phyloP scores from a whole-genome alignment of 2,113 vertebrate genomes.

The Quiscalus mexicanus region DNA sequence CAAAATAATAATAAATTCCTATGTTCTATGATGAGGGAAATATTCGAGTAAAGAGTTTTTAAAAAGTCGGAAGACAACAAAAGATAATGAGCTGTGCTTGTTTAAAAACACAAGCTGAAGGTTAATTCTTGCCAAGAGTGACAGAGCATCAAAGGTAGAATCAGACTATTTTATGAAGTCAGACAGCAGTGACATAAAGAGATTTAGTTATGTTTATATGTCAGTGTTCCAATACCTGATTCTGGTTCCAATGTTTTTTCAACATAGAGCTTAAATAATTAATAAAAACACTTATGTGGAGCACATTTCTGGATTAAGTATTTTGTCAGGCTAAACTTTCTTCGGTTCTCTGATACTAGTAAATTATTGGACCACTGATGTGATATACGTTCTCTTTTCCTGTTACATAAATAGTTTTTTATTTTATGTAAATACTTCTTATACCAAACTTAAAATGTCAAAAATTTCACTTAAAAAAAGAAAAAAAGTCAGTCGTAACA shows the following conservation, averaged over 20 bases:
- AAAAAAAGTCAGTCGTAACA: background rate
- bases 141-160: background rate
- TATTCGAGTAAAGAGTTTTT: background rate
- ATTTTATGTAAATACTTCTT: background rate
- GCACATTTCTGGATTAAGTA: background rate
- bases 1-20: background rate
- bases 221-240: background rate
- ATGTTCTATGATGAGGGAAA: background rate
- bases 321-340: background rate
- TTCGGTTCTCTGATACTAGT: background rate
- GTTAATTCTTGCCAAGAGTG: background rate
- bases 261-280: background rate
- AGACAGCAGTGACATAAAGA: background rate
- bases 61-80: background rate
- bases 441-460: background rate
- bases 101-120: background rate
- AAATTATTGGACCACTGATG: background rate
- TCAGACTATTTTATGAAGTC: background rate
- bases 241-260: background rate
- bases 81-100: background rate
- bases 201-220: background rate
- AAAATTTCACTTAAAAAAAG: background rate
- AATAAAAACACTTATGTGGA: background rate
- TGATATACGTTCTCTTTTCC: background rate
- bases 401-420: background rate